Evolutionary conservation across 2,797 vertebrate genomes (phyloP), one percentile per base, ranked within the genome.

Genomic region (Sciaenops ocellatus): DNA sequence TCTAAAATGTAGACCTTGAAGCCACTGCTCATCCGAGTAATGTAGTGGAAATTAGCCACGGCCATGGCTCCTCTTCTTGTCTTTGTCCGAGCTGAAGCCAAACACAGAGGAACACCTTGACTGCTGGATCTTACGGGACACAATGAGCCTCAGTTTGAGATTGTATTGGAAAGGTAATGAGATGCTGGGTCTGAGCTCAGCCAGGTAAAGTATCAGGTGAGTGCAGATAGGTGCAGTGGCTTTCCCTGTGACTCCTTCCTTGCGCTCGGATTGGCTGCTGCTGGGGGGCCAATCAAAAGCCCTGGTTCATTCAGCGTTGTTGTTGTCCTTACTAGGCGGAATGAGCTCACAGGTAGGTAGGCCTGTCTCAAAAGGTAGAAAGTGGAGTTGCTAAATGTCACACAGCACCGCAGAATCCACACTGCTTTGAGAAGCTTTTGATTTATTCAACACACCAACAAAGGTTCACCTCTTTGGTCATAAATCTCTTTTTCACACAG

Each of bases 1-100:
- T 96, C 96, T 79, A 96, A 84, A 76, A 96, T 96, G 93, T 96
- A 96, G 52, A 96, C 96, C 87, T 96, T 96, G 84, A 96, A 96
- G 71, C 96, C 96, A 42, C 96, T 96, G 94, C 94, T 96, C 95
- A 96, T 96, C 74, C 95, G 90, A 11, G 95, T 96, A 28, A 96
- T 96, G 90, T 96, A 96, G 28, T 96, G 95, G 86, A 96, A 95
- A 60, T 96, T 96, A 2, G 95, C 94, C 78, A 96, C 95, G 5
- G 95, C 96, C 96, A 96, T 96, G 82, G 1, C 64, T 91, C 60
- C 87, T 85, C 64, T 91, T 61, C 87, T 85, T 28, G 70, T 83
- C 82, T 88, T 87, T 87, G 82, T 85, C 54, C 56, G 61, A 64
- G 61, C n/a, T 68, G 69, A 67, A 82, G 74, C 50, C n/a, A 71